These are phyloP conservation scores for Clupea harengus DNA, from an alignment of 2,113 vertebrate species.

Conservation along the genomic window DNA sequence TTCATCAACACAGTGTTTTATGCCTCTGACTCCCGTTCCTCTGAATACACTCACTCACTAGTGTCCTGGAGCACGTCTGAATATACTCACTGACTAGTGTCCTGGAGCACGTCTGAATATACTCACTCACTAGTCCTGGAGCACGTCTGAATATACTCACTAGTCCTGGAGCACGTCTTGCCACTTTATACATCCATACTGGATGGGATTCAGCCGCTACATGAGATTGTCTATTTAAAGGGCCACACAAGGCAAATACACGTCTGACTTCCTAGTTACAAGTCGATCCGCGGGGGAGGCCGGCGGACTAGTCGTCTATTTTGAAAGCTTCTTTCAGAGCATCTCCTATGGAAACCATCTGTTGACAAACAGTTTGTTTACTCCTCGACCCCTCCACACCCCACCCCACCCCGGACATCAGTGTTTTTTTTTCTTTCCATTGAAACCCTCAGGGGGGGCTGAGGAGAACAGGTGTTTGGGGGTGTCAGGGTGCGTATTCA, in stretches of 20 bases:
- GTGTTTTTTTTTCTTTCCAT: constrained; percentile 51
- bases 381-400: not conserved
- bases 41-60: no score
- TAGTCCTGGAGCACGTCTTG: not conserved
- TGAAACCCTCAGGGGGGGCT: constrained; percentile 56
- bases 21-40: not conserved
- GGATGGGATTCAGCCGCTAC: not conserved
- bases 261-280: constrained; percentile 46
- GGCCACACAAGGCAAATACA: not conserved
- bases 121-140: no score
- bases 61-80: no score
- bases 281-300: constrained; percentile 29
- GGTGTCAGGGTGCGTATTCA: constrained; percentile 55
- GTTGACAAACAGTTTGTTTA: constrained; percentile 67
- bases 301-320: constrained; percentile 38
- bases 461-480: constrained; percentile 60
- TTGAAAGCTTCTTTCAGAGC: constrained; percentile 40
- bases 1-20: not conserved
- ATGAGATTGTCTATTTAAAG: constrained; percentile 36
- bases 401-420: not conserved
- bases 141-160: not conserved
- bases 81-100: no score
- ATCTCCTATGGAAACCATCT: constrained; percentile 54
- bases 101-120: no score
- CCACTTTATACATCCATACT: not conserved